Conservation (phyloP, 2,888 invertebrate genomes). For the Tiliacea citrago region DNA sequence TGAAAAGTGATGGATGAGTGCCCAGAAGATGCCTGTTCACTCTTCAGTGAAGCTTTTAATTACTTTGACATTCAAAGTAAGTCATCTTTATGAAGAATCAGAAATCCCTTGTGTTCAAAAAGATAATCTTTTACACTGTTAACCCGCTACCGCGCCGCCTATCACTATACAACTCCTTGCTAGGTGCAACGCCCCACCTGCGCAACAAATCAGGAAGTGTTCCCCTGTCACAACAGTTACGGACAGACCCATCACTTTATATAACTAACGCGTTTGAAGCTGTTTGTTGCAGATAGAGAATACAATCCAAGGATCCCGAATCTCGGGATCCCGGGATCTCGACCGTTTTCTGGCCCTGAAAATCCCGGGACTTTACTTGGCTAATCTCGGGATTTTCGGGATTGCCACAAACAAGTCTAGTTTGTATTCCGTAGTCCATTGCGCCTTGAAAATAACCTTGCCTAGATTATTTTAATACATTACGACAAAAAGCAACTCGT, state of each 20-base stretch:
- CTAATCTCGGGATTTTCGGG: too few relatives aligned
- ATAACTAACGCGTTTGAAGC: constrained; percentile 58
- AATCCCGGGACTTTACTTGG: too few relatives aligned
- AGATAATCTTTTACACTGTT: background rate
- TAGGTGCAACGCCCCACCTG: constrained; percentile 82
- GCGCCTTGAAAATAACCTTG: too few relatives aligned
- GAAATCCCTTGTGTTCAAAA: background rate
- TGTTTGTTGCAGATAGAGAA: constrained; percentile 42
- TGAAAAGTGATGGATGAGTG: background rate
- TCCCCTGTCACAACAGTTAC: constrained; percentile 79
- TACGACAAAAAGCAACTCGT: too few relatives aligned
- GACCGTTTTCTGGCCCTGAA: too few relatives aligned
- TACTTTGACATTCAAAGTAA: background rate
- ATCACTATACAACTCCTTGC: constrained; percentile 28
- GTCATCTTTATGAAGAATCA: background rate
- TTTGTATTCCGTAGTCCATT: too few relatives aligned
- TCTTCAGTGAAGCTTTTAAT: background rate
- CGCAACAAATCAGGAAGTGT: constrained; percentile 84
- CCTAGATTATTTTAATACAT: too few relatives aligned
- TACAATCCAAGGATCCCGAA: too few relatives aligned
- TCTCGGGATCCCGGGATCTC: too few relatives aligned
- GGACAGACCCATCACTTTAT: constrained; percentile 72
- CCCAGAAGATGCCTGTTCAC: background rate
- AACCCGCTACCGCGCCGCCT: constrained; percentile 68
- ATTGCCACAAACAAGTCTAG: too few relatives aligned